Base-by-base conservation (phyloP, 2,797 vertebrate genomes). In the Anguilla megastoma region DNA sequence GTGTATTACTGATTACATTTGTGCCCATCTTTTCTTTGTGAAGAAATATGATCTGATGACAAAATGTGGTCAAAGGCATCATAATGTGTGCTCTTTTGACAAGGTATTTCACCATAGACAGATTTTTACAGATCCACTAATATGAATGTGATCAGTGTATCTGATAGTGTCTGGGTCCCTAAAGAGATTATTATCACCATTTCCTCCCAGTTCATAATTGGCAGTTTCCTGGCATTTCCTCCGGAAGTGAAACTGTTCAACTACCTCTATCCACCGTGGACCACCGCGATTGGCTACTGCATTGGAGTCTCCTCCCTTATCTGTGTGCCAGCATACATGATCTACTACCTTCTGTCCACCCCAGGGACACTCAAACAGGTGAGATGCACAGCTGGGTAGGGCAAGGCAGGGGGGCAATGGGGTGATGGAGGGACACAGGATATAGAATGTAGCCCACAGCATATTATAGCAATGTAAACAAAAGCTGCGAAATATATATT, bases 301-400 rank as follows among this genome's bases (percentile, higher is more conserved):
- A 98, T 99, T 33, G 99, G 98, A 6, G 96, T 97, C 21, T 99
- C 99, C 1, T 99, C 99, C 16, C 94, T 99, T 93, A 97, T 99
- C 94, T 99, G 97, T 60, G 97, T 99, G 86, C 98, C 98, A 27
- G 89, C 94, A 58, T 99, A 99, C 89, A 98, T 99, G 96, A 91
- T 96, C 82, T 99, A 97, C 90, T 93, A 97, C 91, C 45, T 99
- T 93, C 91, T 97, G 74, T 87, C 90, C 89, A 97, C 98, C 71
- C 98, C 98, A 66, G 99, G 99, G 79, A 97, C 98, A 66, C 94
- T 99, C 14, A 99, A 98, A 94, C 97, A 99, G 98, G 99, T 98
- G 94, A 1, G 88, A 33, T 1, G 16, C 16, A 24, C 24, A 2
- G 30, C 6, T 3, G 21, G 27, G 30, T 27, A 80, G 50, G 18